These are phyloP conservation scores for Eptatretus atami DNA, from an alignment of 2,797 vertebrate species.

Conservation along the genomic window DNA sequence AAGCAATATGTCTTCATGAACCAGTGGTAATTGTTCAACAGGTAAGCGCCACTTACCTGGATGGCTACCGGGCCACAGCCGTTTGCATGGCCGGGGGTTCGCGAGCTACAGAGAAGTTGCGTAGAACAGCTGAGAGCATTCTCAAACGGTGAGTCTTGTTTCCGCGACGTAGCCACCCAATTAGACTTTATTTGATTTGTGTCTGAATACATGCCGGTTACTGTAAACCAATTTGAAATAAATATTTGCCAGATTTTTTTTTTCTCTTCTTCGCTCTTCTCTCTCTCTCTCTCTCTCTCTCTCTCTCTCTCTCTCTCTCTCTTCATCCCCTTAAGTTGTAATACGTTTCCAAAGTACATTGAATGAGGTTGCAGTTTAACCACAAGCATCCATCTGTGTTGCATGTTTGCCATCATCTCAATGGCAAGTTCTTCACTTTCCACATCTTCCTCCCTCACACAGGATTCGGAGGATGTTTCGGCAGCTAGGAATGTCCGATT, in stretches of 20 bases:
- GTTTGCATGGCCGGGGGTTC: slow-evolving; percentile 34
- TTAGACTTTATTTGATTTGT: no score
- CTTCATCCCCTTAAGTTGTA: slow-evolving; percentile 2
- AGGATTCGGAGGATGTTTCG: slow-evolving; percentile 32
- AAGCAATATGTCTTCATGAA: slow-evolving; percentile 5
- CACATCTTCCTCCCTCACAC: slow-evolving; percentile 6
- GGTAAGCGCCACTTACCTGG: slow-evolving; percentile 40
- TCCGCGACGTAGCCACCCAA: no score
- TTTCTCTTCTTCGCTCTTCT: no score
- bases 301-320: neutral
- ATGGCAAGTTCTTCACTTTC: no score
- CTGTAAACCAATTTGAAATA: no score
- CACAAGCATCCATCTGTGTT: neutral
- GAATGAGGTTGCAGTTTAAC: neutral
- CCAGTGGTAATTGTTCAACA: slow-evolving; percentile 10
- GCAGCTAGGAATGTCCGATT: slow-evolving; percentile 31
- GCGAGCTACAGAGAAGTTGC: slow-evolving; percentile 26
- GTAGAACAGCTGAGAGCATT: slow-evolving; percentile 26
- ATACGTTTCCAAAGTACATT: neutral
- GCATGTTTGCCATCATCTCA: neutral
- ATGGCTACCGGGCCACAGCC: slow-evolving; percentile 38
- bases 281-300: neutral
- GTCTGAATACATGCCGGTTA: no score
- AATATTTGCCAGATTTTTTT: neutral
- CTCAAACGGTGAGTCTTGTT: slow-evolving; percentile 20